phyloP scores from a whole-genome alignment of 2,113 vertebrate species.

The Pycnonotus jocosus region DNA sequence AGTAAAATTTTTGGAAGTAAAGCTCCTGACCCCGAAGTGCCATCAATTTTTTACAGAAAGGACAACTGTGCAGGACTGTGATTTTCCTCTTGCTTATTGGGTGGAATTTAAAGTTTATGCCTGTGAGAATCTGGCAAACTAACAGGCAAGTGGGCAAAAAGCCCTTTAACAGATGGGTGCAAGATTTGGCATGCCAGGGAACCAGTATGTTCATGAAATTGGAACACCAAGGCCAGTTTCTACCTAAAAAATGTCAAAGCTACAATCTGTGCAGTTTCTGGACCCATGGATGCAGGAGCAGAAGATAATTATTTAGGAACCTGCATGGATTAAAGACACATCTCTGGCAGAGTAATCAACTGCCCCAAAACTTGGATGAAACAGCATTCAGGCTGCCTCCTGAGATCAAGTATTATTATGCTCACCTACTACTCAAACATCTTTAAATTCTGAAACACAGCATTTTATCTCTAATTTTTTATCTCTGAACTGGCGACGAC shows the following conservation, averaged over 20 bases:
- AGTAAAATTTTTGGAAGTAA: neutral
- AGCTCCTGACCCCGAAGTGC: neutral
- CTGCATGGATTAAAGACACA: neutral
- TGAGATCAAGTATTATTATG: neutral
- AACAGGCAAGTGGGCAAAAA: slow-evolving; percentile 37
- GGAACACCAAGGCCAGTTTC: slow-evolving; percentile 39
- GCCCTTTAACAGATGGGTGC: slow-evolving; percentile 63
- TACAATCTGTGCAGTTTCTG: slow-evolving; percentile 53
- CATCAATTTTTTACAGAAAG: neutral
- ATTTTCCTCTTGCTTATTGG: neutral
- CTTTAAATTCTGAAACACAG: neutral
- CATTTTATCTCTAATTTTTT: neutral
- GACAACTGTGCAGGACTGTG: neutral
- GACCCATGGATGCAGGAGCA: neutral
- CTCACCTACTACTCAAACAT: neutral
- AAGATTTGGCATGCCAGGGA: slow-evolving; percentile 35
- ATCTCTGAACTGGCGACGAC: neutral
- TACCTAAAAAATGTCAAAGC: slow-evolving; percentile 61
- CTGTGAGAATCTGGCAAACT: slow-evolving; percentile 44
- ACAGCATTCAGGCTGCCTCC: neutral
- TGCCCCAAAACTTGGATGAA: neutral
- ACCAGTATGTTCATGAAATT: slow-evolving; percentile 39
- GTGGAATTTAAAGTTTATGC: slow-evolving; percentile 19
- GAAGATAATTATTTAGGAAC: slow-evolving; percentile 27
- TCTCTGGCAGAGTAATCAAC: neutral